Evolutionary conservation across 64 coral and sea anemone species (phyloP).

Genomic region (Montipora foliosa): DNA sequence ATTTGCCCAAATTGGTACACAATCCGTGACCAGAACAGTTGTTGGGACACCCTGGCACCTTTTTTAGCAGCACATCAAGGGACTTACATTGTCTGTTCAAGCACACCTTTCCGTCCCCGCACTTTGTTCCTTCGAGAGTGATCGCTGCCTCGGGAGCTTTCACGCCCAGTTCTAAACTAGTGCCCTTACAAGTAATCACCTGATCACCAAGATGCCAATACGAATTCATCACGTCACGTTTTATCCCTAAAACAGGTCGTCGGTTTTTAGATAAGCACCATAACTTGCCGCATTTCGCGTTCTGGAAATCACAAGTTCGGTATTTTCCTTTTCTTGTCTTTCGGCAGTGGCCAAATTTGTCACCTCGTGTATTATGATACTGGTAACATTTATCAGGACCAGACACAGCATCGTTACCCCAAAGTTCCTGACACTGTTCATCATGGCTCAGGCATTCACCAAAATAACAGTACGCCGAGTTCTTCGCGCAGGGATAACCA

Average conservation of each 20-base stretch:
- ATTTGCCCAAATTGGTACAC: slow-evolving; percentile 23
- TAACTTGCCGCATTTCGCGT: slow-evolving; percentile 15
- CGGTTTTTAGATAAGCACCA: not conserved
- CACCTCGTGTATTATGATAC: slow-evolving; percentile 35
- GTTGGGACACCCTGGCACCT: not conserved
- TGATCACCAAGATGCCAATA: not conserved
- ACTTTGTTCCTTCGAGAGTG: too few relatives aligned
- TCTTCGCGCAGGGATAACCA: slow-evolving; percentile 42
- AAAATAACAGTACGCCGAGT: slow-evolving; percentile 46
- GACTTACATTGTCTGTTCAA: slow-evolving; percentile 10
- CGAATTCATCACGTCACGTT: slow-evolving; percentile 1
- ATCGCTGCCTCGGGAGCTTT: not conserved
- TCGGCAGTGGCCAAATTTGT: slow-evolving; percentile 47
- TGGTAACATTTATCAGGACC: slow-evolving; percentile 44
- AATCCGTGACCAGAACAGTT: slow-evolving; percentile 40
- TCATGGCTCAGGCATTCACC: slow-evolving; percentile 53
- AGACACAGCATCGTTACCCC: slow-evolving; percentile 52
- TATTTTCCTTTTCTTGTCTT: slow-evolving; percentile 31
- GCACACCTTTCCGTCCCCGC: not conserved
- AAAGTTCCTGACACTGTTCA: slow-evolving; percentile 50
- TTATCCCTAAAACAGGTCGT: slow-evolving; percentile 27
- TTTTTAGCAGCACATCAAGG: not conserved
- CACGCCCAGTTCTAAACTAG: slow-evolving; percentile 7
- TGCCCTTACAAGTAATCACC: slow-evolving; percentile 1
- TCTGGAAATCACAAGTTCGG: slow-evolving; percentile 1